Evolutionary conservation across 2,113 vertebrate species (phyloP).

Genomic region (Pyrgilauda ruficollis): DNA sequence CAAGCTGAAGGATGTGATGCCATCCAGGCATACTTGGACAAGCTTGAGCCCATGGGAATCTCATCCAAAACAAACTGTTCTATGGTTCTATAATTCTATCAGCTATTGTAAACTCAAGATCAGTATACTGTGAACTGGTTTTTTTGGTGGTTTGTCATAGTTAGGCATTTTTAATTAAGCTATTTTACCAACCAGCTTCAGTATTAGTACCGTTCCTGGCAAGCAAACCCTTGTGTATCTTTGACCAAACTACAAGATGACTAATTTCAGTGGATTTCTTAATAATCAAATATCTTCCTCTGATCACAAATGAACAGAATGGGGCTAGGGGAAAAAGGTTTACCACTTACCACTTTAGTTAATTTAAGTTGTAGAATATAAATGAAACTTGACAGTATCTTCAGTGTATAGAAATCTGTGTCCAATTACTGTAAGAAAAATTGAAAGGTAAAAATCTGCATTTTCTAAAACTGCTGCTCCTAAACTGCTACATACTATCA

Average conservation of each 20-base stretch:
- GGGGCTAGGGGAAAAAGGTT: neutral
- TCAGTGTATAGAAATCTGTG: neutral
- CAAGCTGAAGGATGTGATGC: neutral
- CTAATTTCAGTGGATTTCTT: neutral
- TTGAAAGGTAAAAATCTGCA: neutral
- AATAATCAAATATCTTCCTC: neutral
- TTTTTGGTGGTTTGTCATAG: neutral
- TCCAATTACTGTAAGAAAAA: neutral
- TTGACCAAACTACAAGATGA: neutral
- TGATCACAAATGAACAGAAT: neutral
- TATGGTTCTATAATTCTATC: neutral
- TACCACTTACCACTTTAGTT: neutral
- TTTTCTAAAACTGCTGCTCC: neutral
- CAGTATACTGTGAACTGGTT: neutral
- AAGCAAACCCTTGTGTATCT: neutral
- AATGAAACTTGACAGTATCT: neutral
- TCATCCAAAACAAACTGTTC: neutral
- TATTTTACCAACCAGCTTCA: neutral
- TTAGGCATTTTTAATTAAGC: neutral
- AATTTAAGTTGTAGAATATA: neutral
- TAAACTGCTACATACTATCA: accelerated
- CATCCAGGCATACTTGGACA: neutral
- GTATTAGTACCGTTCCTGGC: neutral
- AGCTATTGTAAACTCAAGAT: neutral
- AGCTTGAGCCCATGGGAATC: neutral